Evolutionary conservation across 2,797 vertebrate species (phyloP).

Genomic region (Menidia menidia): DNA sequence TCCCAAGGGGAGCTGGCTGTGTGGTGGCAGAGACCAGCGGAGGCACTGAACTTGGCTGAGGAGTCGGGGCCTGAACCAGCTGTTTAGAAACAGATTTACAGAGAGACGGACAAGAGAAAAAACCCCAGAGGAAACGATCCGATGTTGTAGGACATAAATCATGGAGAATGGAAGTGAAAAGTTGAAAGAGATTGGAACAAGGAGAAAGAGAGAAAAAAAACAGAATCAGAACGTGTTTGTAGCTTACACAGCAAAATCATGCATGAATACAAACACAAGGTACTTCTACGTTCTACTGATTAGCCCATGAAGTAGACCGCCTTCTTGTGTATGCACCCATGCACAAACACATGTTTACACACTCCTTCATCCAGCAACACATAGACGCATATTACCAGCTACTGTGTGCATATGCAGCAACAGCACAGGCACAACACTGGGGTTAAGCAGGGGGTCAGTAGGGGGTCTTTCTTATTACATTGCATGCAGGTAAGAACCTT

Average conservation of each 20-base stretch:
- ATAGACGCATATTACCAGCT: conserved; percentile 45
- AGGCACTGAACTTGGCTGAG: conserved; percentile 76
- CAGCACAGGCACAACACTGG: conserved; percentile 48
- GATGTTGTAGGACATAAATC: conserved; percentile 34
- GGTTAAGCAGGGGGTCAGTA: conserved; percentile 75
- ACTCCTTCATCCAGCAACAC: conserved; percentile 21
- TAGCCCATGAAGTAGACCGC: conserved; percentile 12
- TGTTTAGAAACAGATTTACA: conserved; percentile 55
- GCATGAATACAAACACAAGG: conserved; percentile 76
- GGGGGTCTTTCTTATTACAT: conserved; percentile 22
- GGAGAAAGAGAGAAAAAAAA: conserved; percentile 34
- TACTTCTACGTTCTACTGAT: conserved; percentile 17
- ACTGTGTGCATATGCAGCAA: conserved; percentile 53
- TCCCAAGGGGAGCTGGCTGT: conserved; percentile 72
- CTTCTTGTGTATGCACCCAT: conserved; percentile 73
- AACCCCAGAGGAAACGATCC: conserved; percentile 31
- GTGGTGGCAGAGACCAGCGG: conserved; percentile 72
- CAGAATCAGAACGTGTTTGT: conserved; percentile 48
- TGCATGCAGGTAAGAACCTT: conserved; percentile 71
- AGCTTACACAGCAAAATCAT: conserved; percentile 2
- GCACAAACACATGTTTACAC: conserved; percentile 27
- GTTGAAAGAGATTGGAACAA: conserved; percentile 45
- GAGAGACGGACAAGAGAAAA: conserved; percentile 44
- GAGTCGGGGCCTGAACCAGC: conserved; percentile 83
- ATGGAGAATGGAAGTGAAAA: conserved; percentile 32